Percentiles rank a stretch among this genome's conserved stretches.
These are phyloP conservation scores for Cantharis flavilabris DNA, from an alignment of 2,888 invertebrate species.

Conservation along the genomic window DNA sequence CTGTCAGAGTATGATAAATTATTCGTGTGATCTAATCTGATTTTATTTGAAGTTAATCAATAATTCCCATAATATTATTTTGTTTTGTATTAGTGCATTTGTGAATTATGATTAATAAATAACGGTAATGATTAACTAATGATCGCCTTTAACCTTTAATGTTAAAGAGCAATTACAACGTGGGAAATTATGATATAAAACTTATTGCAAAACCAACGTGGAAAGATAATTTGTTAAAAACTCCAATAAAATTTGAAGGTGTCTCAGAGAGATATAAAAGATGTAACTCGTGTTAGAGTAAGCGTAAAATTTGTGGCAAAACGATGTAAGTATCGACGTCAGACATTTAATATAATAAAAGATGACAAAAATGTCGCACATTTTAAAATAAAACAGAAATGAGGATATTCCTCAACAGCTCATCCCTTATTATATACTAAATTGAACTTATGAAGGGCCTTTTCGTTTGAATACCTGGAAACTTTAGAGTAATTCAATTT, in stretches of 20 bases:
- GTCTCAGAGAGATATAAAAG: background rate
- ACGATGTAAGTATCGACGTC: background rate
- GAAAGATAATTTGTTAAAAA: background rate
- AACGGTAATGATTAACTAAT: background rate
- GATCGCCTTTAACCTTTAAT: background rate
- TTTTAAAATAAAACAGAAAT: slow-evolving; percentile 15
- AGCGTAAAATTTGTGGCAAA: background rate
- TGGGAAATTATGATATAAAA: background rate
- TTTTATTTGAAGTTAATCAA: background rate
- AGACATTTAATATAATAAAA: slow-evolving; percentile 12
- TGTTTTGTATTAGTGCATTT: background rate
- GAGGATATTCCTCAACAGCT: slow-evolving; percentile 15
- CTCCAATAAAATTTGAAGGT: background rate
- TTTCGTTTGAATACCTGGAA: slow-evolving; percentile 18
- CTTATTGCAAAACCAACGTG: background rate
- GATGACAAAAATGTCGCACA: background rate
- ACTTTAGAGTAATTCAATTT: slow-evolving; percentile 26
- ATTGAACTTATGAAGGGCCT: slow-evolving; percentile 25
- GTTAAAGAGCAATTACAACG: background rate
- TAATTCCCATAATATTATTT: background rate
- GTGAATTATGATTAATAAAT: background rate
- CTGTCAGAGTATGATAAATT: background rate
- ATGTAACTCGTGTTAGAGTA: background rate
- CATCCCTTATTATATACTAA: slow-evolving; percentile 22
- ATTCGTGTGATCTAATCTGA: background rate